Evolutionary conservation across 2,888 invertebrate species (phyloP), one percentile per base, ranked within the genome.

Genomic region (Nomada ferruginata): DNA sequence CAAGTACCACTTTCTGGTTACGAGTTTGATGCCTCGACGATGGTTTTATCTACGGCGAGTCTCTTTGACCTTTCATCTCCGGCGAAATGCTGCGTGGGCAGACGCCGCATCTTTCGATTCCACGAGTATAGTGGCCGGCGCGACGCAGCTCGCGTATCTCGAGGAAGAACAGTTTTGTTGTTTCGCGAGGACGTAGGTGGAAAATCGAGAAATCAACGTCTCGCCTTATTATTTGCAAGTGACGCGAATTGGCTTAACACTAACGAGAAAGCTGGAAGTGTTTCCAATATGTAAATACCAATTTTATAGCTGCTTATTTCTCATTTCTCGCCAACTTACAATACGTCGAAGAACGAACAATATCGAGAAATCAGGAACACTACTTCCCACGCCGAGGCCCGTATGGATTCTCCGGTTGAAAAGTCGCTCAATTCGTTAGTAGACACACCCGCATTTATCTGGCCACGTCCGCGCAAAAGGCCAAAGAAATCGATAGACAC

Each of bases 401-500:
- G 61, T 75, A 74, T 63, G 23, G 44, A 61, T 47, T 57, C 55
- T 4, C n/a, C 26, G 26, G 70, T n/a, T 76, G 69, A 79, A 76
- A 79, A 77, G 59, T 64, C 69, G 59, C 84, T 84, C 80, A 83
- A 86, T 89, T 87, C 81, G 83, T 82, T 76, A 76, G 85, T 76
- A 76, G 85, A 85, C 87, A 84, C 87, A 76, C 90, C 90, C 90
- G 90, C 88, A 85, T 87, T 55, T 72, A 78, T 85, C 75, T 64
- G 80, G 53, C 76, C 71, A 76, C 68, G 76, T 82, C 81, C 83
- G 76, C 82, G 83, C 72, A 68, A 85, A 84, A 85, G 87, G 81
- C 76, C 55, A 82, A 82, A 83, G 76, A 78, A 88, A 90, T 90
- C 90, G 89, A 90, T 89, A 89, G 79, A 61, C 77, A 76, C 79